A percentile compares a stretch with the other conserved stretches of the same genome.
phyloP scores from a whole-genome alignment of 2,113 vertebrate species.

The Crotalus horridus region DNA sequence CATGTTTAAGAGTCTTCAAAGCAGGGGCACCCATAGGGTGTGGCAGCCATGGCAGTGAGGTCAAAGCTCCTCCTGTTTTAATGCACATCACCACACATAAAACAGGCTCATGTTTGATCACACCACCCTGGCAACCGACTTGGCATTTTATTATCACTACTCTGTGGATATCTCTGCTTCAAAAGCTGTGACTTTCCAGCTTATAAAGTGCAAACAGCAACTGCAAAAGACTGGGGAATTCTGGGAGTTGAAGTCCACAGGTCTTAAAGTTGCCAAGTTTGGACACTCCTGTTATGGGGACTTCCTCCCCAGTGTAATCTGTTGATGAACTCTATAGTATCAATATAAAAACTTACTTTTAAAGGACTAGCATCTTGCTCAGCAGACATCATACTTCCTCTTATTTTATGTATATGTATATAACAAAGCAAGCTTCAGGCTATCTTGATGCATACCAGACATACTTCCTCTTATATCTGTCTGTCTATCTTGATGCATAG shows the following conservation, averaged over 20 bases:
- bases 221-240: neutral
- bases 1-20: neutral
- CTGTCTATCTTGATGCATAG: neutral
- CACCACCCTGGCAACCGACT: neutral
- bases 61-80: neutral
- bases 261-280: neutral
- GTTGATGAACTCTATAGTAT: neutral
- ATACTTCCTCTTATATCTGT: neutral
- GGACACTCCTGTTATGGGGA: neutral
- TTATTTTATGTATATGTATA: neutral
- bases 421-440: neutral
- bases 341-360: neutral
- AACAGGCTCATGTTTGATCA: neutral
- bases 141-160: neutral
- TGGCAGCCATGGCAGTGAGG: no score
- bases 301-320: neutral
- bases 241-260: neutral
- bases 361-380: neutral
- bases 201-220: neutral
- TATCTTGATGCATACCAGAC: neutral
- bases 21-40: neutral
- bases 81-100: neutral
- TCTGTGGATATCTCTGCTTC: neutral
- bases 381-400: neutral
- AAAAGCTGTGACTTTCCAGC: neutral